Conservation (phyloP, 2,888 invertebrate species). For the Caenorhabditis zanzibari region DNA sequence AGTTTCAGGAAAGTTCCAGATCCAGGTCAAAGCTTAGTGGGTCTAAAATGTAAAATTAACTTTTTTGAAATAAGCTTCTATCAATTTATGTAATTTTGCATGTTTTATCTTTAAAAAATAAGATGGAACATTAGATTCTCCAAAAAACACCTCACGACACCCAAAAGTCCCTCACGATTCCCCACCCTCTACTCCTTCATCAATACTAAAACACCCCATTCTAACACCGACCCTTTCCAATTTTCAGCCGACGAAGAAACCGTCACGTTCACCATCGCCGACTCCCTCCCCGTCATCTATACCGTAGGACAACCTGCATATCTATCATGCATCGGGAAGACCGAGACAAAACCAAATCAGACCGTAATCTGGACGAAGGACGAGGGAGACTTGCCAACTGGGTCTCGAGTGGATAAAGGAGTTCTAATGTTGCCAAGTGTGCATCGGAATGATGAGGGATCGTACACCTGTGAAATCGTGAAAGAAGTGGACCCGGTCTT, state of each 20-base stretch:
- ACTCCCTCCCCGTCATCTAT: conserved; percentile 58
- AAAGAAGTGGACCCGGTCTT: conserved; percentile 55
- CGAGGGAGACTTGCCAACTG: conserved; percentile 63
- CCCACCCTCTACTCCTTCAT: not conserved
- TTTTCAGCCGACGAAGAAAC: conserved; percentile 43
- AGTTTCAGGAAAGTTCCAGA: no score
- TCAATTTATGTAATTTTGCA: no score
- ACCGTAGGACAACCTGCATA: conserved; percentile 63
- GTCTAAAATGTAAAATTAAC: no score
- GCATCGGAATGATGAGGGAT: conserved; percentile 68
- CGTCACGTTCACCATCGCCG: conserved; percentile 38
- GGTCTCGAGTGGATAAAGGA: conserved; percentile 65
- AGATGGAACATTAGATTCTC: no score
- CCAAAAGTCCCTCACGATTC: conserved; percentile 6
- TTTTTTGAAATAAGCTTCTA: no score
- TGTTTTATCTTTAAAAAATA: no score
- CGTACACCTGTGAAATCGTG: conserved; percentile 69
- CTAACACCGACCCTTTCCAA: not conserved
- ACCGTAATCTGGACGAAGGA: conserved; percentile 45
- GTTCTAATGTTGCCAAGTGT: conserved; percentile 69
- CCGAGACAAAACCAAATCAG: conserved; percentile 26
- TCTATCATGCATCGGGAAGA: conserved; percentile 53
- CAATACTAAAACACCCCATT: not conserved
- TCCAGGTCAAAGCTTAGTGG: no score
- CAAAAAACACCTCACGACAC: not conserved